These are phyloP conservation scores for Eristalinus aeneus DNA, from an alignment of 2,888 invertebrate genomes.

Conservation along the genomic window DNA sequence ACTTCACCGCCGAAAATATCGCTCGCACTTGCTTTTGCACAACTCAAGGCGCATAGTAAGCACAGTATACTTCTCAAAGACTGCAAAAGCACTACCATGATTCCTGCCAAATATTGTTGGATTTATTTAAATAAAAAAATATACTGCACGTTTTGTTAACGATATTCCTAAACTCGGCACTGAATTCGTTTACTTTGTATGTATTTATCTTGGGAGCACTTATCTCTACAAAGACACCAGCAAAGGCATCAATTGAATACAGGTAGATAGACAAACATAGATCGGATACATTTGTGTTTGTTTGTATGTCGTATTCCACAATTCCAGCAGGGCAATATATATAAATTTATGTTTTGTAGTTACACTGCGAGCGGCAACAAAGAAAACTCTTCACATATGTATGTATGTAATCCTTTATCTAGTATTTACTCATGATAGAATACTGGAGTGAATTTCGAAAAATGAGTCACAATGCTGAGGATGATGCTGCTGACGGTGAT, in stretches of 20 bases:
- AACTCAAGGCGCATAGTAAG: background rate
- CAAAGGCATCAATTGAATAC: background rate
- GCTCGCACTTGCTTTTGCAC: background rate
- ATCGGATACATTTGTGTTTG: slow-evolving; percentile 5
- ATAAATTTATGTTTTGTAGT: too few relatives aligned
- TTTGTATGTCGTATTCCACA: slow-evolving; percentile 37
- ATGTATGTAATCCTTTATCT: slow-evolving; percentile 52
- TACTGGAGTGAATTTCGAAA: slow-evolving; percentile 49
- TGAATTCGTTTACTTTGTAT: slow-evolving; percentile 7
- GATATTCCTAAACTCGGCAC: slow-evolving; percentile 1
- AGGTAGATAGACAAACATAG: background rate
- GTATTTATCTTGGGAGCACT: slow-evolving; percentile 20
- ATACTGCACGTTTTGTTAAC: slow-evolving; percentile 11
- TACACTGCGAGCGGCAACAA: slow-evolving; percentile 47
- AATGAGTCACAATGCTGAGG: slow-evolving; percentile 51
- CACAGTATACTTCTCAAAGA: background rate
- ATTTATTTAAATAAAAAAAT: background rate
- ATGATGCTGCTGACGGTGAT: slow-evolving; percentile 59
- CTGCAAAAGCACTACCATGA: background rate
- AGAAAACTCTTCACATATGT: slow-evolving; percentile 14
- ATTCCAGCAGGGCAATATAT: slow-evolving; percentile 1
- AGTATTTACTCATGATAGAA: slow-evolving; percentile 61
- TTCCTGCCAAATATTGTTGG: background rate
- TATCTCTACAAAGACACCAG: slow-evolving; percentile 25
- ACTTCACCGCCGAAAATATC: background rate